Evolutionary conservation across 2,113 vertebrate species (phyloP).

Genomic region (Coregonus clupeaformis): DNA sequence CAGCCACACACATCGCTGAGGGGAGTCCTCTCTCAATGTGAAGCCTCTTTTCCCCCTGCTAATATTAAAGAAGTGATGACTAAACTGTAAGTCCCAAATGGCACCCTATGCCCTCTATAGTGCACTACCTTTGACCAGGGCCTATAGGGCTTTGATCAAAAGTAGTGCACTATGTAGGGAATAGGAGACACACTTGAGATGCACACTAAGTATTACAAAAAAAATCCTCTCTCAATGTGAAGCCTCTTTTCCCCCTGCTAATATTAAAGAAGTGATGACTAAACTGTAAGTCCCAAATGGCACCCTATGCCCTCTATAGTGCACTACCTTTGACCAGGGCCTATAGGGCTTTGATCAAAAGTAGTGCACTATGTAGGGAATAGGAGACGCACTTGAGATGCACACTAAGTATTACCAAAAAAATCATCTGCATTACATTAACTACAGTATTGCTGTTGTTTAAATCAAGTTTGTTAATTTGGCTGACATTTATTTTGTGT

Average conservation of each 20-base stretch:
- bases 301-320: too few relatives aligned
- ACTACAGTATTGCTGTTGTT: conserved; percentile 52
- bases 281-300: conserved; percentile 25
- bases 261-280: conserved; percentile 56
- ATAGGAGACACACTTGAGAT: too few relatives aligned
- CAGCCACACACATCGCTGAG: conserved; percentile 59
- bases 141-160: too few relatives aligned
- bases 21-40: conserved; percentile 32
- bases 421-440: conserved; percentile 52
- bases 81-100: conserved; percentile 28
- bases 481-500: conserved; percentile 51
- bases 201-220: too few relatives aligned
- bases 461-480: conserved; percentile 43
- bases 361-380: too few relatives aligned
- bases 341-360: too few relatives aligned
- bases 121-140: too few relatives aligned
- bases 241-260: conserved; percentile 18
- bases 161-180: too few relatives aligned
- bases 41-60: conserved; percentile 13
- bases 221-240: conserved; percentile 22
- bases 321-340: too few relatives aligned
- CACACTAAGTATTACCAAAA: too few relatives aligned
- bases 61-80: conserved; percentile 55
- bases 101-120: neutral
- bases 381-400: too few relatives aligned